Conservation (phyloP, 2,888 invertebrate genomes). For the Gryllus longicercus region DNA sequence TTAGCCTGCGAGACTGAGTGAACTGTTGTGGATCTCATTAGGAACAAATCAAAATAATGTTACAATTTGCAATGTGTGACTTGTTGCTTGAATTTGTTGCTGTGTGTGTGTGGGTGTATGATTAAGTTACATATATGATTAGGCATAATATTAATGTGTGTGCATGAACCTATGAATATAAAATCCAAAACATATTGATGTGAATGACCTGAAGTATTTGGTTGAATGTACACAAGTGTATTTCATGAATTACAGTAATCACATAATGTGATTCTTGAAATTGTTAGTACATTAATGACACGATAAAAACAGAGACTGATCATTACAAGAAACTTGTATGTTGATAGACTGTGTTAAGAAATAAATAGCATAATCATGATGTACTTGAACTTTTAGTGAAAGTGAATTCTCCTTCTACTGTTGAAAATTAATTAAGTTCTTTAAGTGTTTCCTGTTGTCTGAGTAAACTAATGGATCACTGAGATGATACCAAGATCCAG, state of each 20-base stretch:
- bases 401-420: background rate
- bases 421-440: background rate
- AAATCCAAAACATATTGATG: background rate
- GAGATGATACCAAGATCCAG: background rate
- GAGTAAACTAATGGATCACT: background rate
- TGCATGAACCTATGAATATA: background rate
- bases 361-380: slow-evolving; percentile 11
- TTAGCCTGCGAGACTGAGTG: background rate
- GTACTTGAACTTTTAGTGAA: background rate
- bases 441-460: background rate
- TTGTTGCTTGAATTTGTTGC: background rate
- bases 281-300: background rate
- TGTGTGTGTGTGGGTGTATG: background rate
- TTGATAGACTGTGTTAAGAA: background rate
- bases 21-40: background rate
- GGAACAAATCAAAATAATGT: slow-evolving; percentile 6
- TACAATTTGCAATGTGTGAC: background rate
- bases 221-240: background rate
- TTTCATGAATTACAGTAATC: background rate
- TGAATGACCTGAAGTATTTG: background rate
- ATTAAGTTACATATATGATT: background rate
- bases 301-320: background rate
- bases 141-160: background rate
- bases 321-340: background rate
- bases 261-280: background rate